Evolutionary conservation across 2,797 vertebrate genomes (phyloP).

Genomic region (Distichodus sexfasciatus): DNA sequence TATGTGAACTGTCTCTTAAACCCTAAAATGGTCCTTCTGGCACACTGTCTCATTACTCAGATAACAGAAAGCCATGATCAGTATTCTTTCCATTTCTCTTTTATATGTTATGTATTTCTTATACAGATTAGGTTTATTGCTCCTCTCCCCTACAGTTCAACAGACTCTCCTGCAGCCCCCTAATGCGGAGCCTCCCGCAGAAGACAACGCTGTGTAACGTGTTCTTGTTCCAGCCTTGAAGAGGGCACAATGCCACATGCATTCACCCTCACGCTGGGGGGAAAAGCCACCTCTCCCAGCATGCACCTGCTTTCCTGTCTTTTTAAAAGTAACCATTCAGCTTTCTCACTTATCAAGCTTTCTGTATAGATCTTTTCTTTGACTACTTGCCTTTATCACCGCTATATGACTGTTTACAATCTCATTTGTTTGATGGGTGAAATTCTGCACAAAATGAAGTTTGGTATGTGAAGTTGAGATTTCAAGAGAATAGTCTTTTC

Average conservation of each 20-base stretch:
- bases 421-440: constrained; percentile 27
- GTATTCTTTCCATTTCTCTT: neutral
- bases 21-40: too few relatives aligned
- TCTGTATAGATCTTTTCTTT: constrained; percentile 56
- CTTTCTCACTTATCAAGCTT: constrained; percentile 40
- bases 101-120: neutral
- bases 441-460: constrained; percentile 13
- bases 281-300: constrained; percentile 50
- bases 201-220: constrained; percentile 67
- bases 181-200: constrained; percentile 74
- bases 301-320: constrained; percentile 10
- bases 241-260: constrained; percentile 17
- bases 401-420: constrained; percentile 49
- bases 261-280: neutral
- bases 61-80: neutral
- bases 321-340: constrained; percentile 17
- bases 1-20: too few relatives aligned
- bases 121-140: neutral
- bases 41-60: neutral
- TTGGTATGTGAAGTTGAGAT: neutral
- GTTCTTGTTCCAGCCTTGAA: constrained; percentile 3
- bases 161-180: constrained; percentile 80
- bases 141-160: constrained; percentile 70
- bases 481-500: constrained; percentile 20
- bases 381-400: constrained; percentile 32